Base-by-base conservation (phyloP, 2,888 invertebrate genomes). In the Spodoptera exigua region DNA sequence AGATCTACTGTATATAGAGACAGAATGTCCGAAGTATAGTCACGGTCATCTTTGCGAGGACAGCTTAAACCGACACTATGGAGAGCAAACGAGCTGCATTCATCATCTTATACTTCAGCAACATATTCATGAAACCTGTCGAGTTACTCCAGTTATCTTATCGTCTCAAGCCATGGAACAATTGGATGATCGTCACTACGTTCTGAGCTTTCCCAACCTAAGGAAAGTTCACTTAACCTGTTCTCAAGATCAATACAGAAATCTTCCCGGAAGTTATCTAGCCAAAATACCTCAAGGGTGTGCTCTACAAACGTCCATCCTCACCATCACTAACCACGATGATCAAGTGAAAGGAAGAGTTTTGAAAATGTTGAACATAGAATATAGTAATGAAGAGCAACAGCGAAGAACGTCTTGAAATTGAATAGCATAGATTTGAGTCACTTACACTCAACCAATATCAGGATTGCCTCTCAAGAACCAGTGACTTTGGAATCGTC, bases 1-100 rank as follows among this genome's bases (percentile, higher is more conserved):
- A 32, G 49, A 53, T 53, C 61, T 54, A 46, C 41, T 51, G 61
- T 62, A 65, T 60, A 69, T 73, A 36, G 67, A 66, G 66, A 27
- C 66, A 45, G 67, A 71, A 71, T 66, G 67, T 39, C 65, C 69
- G 63, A 69, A 58, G 52, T 36, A 51, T 14, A 62, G 44, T 18
- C 55, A 52, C 16, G 55, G 58, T 55, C 65, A 58, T 35, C 47
- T 72, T 12, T 72, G 68, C 43, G 61, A 72, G 45, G 53, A 61
- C 36, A 21, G 21, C 21, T 21, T 2, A 21, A 21, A 21, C 21
- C 21, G 21, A 21, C 21, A 21, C 21, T 21, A 21, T 5, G 21
- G 21, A 21, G 21, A 21, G 21, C 21, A 21, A 21, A 21, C 21
- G 21, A 21, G 21, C 2, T 21, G 21, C 21, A 21, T 21, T 21